Evolutionary conservation across 2,888 invertebrate genomes (phyloP).

Genomic region (Ennomos erosarius): DNA sequence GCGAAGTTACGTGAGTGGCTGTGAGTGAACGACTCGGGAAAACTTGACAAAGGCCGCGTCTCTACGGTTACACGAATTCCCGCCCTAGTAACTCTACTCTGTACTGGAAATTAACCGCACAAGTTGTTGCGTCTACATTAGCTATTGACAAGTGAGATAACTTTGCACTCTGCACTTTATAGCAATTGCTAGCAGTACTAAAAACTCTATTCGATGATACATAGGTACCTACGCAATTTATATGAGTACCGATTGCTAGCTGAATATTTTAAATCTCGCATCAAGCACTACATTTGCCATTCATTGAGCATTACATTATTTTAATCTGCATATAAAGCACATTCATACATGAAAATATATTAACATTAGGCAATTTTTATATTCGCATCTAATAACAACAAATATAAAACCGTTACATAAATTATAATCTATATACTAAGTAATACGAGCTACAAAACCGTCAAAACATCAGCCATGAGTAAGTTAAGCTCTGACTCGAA

Average conservation of each 20-base stretch:
- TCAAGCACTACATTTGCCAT: no score
- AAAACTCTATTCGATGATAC: no score
- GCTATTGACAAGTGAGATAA: slow-evolving; percentile 12
- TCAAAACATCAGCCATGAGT: slow-evolving; percentile 36
- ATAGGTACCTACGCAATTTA: no score
- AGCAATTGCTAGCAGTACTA: no score
- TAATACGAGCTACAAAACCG: slow-evolving; percentile 22
- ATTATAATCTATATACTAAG: no score
- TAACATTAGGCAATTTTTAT: no score
- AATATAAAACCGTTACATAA: no score
- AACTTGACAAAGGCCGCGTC: slow-evolving; percentile 47
- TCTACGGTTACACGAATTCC: slow-evolving; percentile 29
- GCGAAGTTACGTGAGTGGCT: slow-evolving; percentile 40
- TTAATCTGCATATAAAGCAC: no score
- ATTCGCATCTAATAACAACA: no score
- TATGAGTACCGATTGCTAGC: no score
- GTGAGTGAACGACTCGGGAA: slow-evolving; percentile 38
- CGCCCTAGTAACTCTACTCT: slow-evolving; percentile 7
- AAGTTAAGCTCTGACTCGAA: slow-evolving; percentile 48
- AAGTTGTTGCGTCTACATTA: slow-evolving; percentile 18
- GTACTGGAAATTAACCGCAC: slow-evolving; percentile 11
- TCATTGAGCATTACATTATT: no score
- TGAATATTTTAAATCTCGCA: no score
- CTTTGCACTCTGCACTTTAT: not conserved
- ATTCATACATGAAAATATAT: slow-evolving; percentile 12